A percentile compares a stretch with the other conserved stretches of the same genome.
Conservation (phyloP, 37 sponge, comb jelly and placozoan species). For the Hormiphora californensis region DNA sequence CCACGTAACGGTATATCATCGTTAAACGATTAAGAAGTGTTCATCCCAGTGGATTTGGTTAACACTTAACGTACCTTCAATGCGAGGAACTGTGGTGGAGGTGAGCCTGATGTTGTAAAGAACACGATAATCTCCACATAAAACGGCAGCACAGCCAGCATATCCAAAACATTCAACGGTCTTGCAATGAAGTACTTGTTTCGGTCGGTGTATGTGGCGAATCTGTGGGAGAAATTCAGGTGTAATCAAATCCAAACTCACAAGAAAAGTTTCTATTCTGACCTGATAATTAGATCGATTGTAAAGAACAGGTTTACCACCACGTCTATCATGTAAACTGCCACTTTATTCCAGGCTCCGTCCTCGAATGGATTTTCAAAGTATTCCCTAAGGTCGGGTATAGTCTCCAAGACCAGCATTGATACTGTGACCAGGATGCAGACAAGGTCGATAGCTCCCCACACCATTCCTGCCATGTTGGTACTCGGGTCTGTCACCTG, state of each 20-base stretch:
- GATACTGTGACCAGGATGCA: not conserved
- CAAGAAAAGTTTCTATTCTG: too few species aligned
- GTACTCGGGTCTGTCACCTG: slow-evolving; percentile 29
- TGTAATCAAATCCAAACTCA: too few species aligned
- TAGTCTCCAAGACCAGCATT: slow-evolving; percentile 14
- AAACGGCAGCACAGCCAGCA: slow-evolving; percentile 33
- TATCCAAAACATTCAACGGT: slow-evolving; percentile 15
- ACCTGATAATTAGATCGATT: not conserved
- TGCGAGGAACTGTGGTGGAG: slow-evolving; percentile 29
- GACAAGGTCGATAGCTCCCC: not conserved
- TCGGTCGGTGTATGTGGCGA: not conserved
- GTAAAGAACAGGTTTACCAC: slow-evolving; percentile 1
- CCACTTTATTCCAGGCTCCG: not conserved
- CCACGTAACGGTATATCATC: too few species aligned
- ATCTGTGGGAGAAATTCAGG: slow-evolving; percentile 19
- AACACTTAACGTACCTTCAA: too few species aligned
- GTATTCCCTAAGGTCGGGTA: not conserved
- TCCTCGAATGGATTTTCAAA: not conserved
- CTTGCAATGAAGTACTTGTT: not conserved
- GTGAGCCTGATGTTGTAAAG: not conserved
- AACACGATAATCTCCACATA: slow-evolving; percentile 47
- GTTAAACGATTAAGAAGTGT: too few species aligned
- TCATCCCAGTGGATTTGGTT: too few species aligned
- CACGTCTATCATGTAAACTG: not conserved
- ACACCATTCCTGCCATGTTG: not conserved